Evolutionary conservation across 2,888 invertebrate species (phyloP), one percentile per base, ranked within the genome.

Genomic region (Drosophila barbarae): DNA sequence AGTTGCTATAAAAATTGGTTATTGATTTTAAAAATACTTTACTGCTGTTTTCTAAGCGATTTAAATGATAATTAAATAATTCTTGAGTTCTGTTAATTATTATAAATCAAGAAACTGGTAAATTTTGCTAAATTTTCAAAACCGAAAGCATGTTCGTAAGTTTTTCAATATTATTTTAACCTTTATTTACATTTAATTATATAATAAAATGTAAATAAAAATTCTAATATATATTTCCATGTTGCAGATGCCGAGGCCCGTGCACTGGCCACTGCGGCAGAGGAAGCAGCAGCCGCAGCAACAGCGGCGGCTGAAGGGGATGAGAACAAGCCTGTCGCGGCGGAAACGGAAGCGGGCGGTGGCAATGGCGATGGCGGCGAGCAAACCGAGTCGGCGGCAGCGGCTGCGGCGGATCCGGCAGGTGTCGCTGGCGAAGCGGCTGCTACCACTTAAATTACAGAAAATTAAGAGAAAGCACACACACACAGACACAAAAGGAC

Each of bases 241-340:
- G 34, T 66, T 60, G 5, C 66, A 87, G 87, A 87, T 77, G 87
- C 87, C 50, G 87, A 87, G 66, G 79, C 84, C 41, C 87, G 87
- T 30, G 86, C 87, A 35, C 61, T 82, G 70, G 77, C 78, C 56
- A 85, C 87, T 34, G 85, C 84, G 21, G 84, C 85, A 51, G 81
- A 84, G 49, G 78, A 58, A 36, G 57, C 81, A 5, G 69, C 64
- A 13, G 64, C 81, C 13, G 69, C 60, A 3, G 70, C 55, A 15
- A 30, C 52, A n/a, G 49, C 56, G 21, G 70, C 47, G 13, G 38
- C 50, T 26, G 74, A 61, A 38, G 61, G 56, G 12, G 71, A 44
- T 6, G 52, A 39, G 23, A 46, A 36, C 15, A 73, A 79, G 39
- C 55, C 66, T 15, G 68, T 35, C 18, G 68, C 54, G 18, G 59